Evolutionary conservation across 2,888 invertebrate genomes (phyloP).

Genomic region (Drosophila aldrichi): DNA sequence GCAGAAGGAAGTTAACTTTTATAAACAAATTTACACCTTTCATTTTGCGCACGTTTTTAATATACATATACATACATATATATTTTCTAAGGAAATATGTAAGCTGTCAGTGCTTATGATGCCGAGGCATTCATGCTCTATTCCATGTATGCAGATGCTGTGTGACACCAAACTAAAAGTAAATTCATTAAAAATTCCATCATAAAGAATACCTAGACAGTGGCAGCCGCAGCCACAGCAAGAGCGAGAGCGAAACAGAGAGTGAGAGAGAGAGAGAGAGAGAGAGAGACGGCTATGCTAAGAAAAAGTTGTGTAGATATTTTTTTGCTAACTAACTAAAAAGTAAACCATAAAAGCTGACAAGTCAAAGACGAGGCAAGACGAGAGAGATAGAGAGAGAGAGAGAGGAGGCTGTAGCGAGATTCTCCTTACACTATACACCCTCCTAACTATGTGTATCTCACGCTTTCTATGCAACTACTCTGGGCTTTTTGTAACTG

Average conservation of each 20-base stretch:
- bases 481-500: conserved; percentile 46
- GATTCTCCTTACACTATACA: conserved; percentile 8
- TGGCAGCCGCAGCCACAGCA: conserved; percentile 31
- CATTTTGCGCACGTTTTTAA: conserved; percentile 72
- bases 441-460: conserved; percentile 35
- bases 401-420: conserved; percentile 2
- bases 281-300: neutral
- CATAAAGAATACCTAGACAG: conserved; percentile 69
- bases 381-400: neutral
- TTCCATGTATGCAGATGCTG: conserved; percentile 54
- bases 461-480: conserved; percentile 27
- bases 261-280: conserved; percentile 1
- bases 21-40: conserved; percentile 78
- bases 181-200: conserved; percentile 81
- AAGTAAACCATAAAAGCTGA: conserved; percentile 69
- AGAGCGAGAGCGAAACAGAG: neutral
- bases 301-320: conserved; percentile 48
- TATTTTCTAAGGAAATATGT: conserved; percentile 60
- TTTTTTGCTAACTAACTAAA: conserved; percentile 73
- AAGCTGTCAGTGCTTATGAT: conserved; percentile 58
- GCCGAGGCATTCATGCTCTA: conserved; percentile 32
- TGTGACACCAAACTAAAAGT: conserved; percentile 77
- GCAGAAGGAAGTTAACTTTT: conserved; percentile 64
- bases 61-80: conserved; percentile 20
- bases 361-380: conserved; percentile 42